These are phyloP conservation scores for Sebastes umbrosus DNA, from an alignment of 2,797 vertebrate genomes.

Conservation along the genomic window DNA sequence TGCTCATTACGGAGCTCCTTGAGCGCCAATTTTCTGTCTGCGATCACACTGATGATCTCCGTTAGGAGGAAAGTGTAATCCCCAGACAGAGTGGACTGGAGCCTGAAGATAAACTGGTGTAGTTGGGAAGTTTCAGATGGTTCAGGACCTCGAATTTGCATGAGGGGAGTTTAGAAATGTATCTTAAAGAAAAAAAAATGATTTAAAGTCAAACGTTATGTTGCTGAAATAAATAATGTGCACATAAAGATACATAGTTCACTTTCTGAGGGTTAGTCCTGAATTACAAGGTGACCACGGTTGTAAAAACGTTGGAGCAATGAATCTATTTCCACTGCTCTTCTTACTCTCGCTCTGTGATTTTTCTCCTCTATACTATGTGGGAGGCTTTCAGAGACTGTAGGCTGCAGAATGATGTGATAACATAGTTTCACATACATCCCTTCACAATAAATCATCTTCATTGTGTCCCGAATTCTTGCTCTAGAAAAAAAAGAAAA, in stretches of 20 bases:
- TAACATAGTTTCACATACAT: constrained; percentile 3
- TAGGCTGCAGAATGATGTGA: constrained; percentile 20
- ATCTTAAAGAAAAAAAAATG: neutral
- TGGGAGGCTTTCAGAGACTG: constrained; percentile 46
- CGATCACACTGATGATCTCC: constrained; percentile 9
- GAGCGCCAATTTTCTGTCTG: neutral
- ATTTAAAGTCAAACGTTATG: neutral
- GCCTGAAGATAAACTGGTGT: neutral
- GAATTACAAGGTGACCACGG: neutral
- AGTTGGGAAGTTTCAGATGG: neutral
- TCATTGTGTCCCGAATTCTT: neutral
- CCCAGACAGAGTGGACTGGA: neutral
- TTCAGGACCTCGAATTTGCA: neutral
- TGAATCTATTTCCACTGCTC: constrained; percentile 35
- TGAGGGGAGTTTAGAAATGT: neutral
- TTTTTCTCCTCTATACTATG: constrained; percentile 29
- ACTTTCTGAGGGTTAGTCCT: neutral
- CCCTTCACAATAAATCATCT: neutral
- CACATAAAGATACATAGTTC: neutral
- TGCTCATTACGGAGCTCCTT: constrained; percentile 34
- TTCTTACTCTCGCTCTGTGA: constrained; percentile 23
- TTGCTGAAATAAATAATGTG: neutral
- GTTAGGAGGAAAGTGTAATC: constrained; percentile 13
- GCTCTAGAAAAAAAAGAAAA: no score
- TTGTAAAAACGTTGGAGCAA: constrained; percentile 3